Percentiles rank a stretch among this genome's conserved stretches.
phyloP scores from a whole-genome alignment of 2,797 vertebrate species.

The Picus viridis region DNA sequence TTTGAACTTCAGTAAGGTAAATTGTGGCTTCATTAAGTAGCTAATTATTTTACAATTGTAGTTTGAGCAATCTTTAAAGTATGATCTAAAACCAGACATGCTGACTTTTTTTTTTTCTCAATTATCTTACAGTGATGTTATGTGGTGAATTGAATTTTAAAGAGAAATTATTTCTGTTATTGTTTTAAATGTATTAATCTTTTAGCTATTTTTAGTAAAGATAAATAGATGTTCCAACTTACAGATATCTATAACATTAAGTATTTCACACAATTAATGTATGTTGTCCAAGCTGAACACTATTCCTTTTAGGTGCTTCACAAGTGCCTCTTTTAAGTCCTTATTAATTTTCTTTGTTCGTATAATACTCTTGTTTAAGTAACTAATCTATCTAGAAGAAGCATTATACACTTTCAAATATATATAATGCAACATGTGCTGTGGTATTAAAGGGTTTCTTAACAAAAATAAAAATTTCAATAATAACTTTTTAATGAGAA shows the following conservation, averaged over 20 bases:
- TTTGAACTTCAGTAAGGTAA: background rate
- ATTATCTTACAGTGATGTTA: background rate
- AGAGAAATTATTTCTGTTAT: background rate
- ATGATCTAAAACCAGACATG: background rate
- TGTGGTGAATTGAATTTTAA: background rate
- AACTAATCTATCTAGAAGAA: background rate
- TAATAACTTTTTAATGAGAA: constrained; percentile 47
- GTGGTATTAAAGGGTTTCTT: background rate
- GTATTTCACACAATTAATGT: background rate
- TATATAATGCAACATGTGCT: background rate
- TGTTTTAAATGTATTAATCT: background rate
- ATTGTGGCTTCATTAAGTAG: background rate
- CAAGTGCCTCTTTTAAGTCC: background rate
- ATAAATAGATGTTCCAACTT: background rate
- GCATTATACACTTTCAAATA: background rate
- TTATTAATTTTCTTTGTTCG: background rate
- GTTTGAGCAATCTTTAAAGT: background rate
- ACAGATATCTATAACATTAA: background rate
- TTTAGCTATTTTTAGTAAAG: background rate
- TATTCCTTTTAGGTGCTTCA: background rate
- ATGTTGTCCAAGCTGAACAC: background rate
- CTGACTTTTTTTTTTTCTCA: background rate
- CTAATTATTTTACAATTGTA: background rate
- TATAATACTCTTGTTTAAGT: background rate
- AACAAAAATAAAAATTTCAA: background rate